A percentile compares a stretch with the other conserved stretches of the same genome.
These are phyloP conservation scores for Nicator chloris DNA, from an alignment of 2,113 vertebrate genomes.

Conservation along the genomic window DNA sequence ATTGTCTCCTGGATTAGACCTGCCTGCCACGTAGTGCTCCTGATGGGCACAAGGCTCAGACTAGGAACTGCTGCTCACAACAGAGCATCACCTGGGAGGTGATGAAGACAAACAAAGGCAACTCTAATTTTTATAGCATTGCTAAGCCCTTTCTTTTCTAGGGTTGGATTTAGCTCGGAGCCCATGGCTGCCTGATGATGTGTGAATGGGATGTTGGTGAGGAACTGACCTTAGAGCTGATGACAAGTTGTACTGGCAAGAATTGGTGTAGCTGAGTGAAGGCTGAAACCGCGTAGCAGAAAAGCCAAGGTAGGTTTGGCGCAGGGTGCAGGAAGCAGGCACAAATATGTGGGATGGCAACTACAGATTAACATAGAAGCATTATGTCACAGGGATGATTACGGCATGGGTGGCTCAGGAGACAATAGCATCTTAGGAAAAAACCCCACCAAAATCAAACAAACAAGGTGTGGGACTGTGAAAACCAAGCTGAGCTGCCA, in stretches of 20 bases:
- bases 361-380: background rate
- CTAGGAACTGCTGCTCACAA: background rate
- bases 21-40: background rate
- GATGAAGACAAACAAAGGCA: constrained; percentile 23
- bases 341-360: background rate
- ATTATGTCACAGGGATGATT: background rate
- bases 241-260: constrained; percentile 43
- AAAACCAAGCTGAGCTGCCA: background rate
- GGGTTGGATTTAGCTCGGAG: constrained; percentile 1
- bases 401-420: background rate
- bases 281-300: background rate
- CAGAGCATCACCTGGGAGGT: background rate
- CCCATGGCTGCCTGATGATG: constrained; percentile 20
- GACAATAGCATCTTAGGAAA: background rate
- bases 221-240: constrained; percentile 18
- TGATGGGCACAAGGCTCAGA: background rate
- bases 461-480: background rate
- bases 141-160: constrained; percentile 35
- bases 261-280: background rate
- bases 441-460: background rate
- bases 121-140: constrained; percentile 1
- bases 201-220: background rate
- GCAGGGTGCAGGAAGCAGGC: background rate
- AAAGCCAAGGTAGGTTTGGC: background rate
- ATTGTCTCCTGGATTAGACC: background rate